A percentile compares a stretch with the other conserved stretches of the same genome.
These are phyloP conservation scores for Brachionus koreanus DNA, from an alignment of 1,140 invertebrate genomes.

Conservation along the genomic window DNA sequence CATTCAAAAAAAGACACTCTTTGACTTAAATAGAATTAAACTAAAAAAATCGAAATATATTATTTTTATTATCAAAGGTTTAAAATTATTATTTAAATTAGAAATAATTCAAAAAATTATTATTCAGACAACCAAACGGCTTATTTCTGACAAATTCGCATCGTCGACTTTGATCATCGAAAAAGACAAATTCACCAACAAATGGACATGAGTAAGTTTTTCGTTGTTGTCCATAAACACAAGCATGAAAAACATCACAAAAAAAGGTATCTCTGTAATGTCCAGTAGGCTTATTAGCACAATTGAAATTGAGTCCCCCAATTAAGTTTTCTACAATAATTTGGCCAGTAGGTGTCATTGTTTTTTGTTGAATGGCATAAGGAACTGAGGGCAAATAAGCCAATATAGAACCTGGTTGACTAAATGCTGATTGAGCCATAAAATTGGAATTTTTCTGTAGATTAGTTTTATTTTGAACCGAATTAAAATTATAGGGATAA, in stretches of 20 bases:
- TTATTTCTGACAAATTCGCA: constrained; percentile 16
- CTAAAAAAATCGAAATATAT: too few species aligned
- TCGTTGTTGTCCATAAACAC: background rate
- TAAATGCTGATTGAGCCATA: background rate
- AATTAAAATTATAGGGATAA: background rate
- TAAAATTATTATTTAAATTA: background rate
- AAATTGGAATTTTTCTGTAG: background rate
- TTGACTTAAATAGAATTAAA: too few species aligned
- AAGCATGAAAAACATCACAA: background rate
- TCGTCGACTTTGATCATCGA: background rate
- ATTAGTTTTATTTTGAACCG: background rate
- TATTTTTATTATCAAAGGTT: too few species aligned
- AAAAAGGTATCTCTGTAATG: background rate
- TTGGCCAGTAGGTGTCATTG: background rate
- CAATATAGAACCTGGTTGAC: background rate
- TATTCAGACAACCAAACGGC: background rate
- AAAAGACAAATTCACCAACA: background rate
- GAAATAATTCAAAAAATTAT: background rate
- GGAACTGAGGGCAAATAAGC: background rate
- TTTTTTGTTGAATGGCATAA: background rate
- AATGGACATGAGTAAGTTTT: background rate
- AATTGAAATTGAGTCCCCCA: background rate
- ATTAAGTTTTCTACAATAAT: background rate
- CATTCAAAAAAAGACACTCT: too few species aligned
- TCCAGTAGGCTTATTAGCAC: background rate